phyloP scores from a whole-genome alignment of 1,140 invertebrate genomes.

The Philotrypesis tridentata region DNA sequence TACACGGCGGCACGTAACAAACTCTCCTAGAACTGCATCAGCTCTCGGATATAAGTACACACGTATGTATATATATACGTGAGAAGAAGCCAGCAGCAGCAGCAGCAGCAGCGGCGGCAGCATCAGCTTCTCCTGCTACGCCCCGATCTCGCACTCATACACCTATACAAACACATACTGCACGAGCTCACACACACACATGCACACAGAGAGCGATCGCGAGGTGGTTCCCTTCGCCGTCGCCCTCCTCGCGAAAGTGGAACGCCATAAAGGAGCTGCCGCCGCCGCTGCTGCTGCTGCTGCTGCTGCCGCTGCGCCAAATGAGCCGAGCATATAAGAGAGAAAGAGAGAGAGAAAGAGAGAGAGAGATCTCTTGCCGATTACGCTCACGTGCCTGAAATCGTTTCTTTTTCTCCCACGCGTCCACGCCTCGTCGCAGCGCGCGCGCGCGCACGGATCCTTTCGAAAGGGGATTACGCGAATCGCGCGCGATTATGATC shows the following conservation, averaged over 20 bases:
- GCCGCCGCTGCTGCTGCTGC: conserved; percentile 47
- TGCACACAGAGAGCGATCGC: background rate
- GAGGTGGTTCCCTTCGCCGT: conserved; percentile 48
- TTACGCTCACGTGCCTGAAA: conserved; percentile 61
- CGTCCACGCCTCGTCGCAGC: conserved; percentile 51
- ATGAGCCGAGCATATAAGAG: conserved; percentile 45
- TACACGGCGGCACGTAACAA: background rate
- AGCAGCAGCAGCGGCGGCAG: background rate
- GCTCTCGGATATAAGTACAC: too few relatives aligned
- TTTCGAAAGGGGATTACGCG: conserved; percentile 42
- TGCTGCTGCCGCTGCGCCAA: conserved; percentile 24
- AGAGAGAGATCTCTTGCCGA: conserved; percentile 56
- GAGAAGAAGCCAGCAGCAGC: conserved; percentile 38
- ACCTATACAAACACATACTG: background rate
- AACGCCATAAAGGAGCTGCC: conserved; percentile 72
- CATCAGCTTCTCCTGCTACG: conserved; percentile 60
- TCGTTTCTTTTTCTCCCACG: conserved; percentile 64
- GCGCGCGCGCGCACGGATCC: background rate
- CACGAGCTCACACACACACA: background rate
- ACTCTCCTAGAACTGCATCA: conserved; percentile 20
- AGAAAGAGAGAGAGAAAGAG: conserved; percentile 49
- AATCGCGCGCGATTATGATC: conserved; percentile 41
- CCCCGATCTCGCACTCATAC: conserved; percentile 60
- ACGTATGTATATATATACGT: conserved; percentile 32
- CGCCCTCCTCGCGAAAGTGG: conserved; percentile 71